phyloP scores from a whole-genome alignment of 2,797 vertebrate species.

The Mallotus villosus region DNA sequence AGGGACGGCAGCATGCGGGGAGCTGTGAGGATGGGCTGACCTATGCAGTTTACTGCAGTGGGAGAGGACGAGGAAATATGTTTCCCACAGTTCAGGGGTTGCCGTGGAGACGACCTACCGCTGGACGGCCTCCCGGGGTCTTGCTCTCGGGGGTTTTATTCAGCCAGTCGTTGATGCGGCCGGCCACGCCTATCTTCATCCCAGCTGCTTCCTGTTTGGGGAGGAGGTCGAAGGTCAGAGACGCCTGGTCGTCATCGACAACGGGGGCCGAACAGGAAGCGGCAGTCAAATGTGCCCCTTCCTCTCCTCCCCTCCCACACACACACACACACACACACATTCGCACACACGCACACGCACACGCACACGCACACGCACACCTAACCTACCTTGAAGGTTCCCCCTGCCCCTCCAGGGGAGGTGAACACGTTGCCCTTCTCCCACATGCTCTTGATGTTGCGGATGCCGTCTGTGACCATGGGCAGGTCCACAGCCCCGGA shows the following conservation, averaged over 20 bases:
- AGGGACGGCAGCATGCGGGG: too few species aligned
- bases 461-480: slow-evolving; percentile 84
- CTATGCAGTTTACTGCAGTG: not conserved
- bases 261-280: slow-evolving; percentile 43
- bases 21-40: too few species aligned
- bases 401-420: slow-evolving; percentile 76
- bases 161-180: slow-evolving; percentile 98
- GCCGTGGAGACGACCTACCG: slow-evolving; percentile 75
- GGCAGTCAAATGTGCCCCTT: slow-evolving; percentile 37
- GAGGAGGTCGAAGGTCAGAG: slow-evolving; percentile 55
- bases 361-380: not conserved
- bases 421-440: slow-evolving; percentile 92
- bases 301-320: not conserved
- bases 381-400: slow-evolving; percentile 86
- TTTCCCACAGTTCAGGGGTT: slow-evolving; percentile 15
- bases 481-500: slow-evolving; percentile 86
- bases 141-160: slow-evolving; percentile 96
- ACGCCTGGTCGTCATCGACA: slow-evolving; percentile 27
- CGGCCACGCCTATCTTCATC: slow-evolving; percentile 95
- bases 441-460: slow-evolving; percentile 99
- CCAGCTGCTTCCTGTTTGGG: slow-evolving; percentile 91
- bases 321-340: not conserved
- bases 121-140: slow-evolving; percentile 85
- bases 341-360: not conserved
- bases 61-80: not conserved